phyloP scores from a whole-genome alignment of 2,888 invertebrate genomes.

The Taenaris catops region DNA sequence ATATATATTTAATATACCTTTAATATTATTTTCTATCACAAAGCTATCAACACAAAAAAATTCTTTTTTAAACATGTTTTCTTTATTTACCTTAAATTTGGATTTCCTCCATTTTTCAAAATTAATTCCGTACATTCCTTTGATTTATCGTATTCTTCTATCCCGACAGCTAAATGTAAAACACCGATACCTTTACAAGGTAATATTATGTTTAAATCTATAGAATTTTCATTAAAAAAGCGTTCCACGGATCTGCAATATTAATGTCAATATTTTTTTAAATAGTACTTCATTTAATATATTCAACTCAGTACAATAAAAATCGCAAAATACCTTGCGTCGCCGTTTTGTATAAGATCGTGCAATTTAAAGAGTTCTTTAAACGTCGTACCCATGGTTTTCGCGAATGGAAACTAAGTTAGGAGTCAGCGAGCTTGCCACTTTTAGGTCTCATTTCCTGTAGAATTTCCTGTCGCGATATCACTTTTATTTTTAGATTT shows the following conservation, averaged over 20 bases:
- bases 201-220: constrained; percentile 85
- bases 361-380: constrained; percentile 76
- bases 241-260: constrained; percentile 64
- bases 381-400: constrained; percentile 61
- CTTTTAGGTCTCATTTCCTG: constrained; percentile 62
- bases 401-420: constrained; percentile 38
- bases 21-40: too few relatives aligned
- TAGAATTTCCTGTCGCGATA: constrained; percentile 49
- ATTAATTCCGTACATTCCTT: constrained; percentile 83
- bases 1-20: too few relatives aligned
- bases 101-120: constrained; percentile 84
- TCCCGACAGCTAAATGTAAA: constrained; percentile 88
- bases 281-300: constrained; percentile 4
- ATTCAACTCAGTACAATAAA: too few relatives aligned
- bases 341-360: constrained; percentile 82
- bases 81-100: constrained; percentile 81
- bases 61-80: too few relatives aligned
- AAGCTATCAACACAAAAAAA: too few relatives aligned
- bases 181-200: constrained; percentile 86
- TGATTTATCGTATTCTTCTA: constrained; percentile 82
- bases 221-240: constrained; percentile 57
- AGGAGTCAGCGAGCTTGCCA: constrained; percentile 45
- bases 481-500: constrained; percentile 38
- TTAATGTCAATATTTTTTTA: constrained; percentile 8
- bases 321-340: constrained; percentile 82